Conservation (phyloP, 2,888 invertebrate genomes). For the Sphinx pinastri region DNA sequence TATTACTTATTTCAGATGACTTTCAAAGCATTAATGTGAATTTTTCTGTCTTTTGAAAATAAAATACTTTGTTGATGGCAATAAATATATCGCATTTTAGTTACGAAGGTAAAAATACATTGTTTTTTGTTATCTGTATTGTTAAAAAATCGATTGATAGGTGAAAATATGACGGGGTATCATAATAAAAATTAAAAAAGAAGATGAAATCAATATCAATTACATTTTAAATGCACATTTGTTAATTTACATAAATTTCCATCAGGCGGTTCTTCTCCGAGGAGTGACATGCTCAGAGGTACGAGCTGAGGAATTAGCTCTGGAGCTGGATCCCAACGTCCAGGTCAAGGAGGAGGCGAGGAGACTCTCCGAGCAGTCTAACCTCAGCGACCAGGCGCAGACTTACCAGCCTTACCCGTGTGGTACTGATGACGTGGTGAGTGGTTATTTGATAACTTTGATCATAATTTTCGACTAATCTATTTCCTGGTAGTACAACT, state of each 20-base stretch:
- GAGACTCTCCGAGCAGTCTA: constrained; percentile 78
- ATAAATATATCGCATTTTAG: no score
- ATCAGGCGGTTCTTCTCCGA: constrained; percentile 73
- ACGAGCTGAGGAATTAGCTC: constrained; percentile 71
- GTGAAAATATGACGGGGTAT: not conserved
- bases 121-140: no score
- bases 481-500: no score
- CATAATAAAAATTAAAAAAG: not conserved
- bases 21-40: no score
- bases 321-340: constrained; percentile 75
- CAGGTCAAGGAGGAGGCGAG: constrained; percentile 80
- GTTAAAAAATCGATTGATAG: no score
- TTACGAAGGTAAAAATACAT: no score
- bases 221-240: not conserved
- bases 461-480: no score
- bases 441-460: constrained; percentile 29
- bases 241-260: constrained; percentile 21
- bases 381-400: constrained; percentile 76
- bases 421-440: constrained; percentile 72
- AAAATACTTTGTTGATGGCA: no score
- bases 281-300: constrained; percentile 80
- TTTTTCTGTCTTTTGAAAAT: no score
- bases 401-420: constrained; percentile 76
- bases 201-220: not conserved
- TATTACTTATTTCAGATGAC: no score